phyloP scores from a whole-genome alignment of 1,140 invertebrate genomes.

The Drosophila lacteicornis region DNA sequence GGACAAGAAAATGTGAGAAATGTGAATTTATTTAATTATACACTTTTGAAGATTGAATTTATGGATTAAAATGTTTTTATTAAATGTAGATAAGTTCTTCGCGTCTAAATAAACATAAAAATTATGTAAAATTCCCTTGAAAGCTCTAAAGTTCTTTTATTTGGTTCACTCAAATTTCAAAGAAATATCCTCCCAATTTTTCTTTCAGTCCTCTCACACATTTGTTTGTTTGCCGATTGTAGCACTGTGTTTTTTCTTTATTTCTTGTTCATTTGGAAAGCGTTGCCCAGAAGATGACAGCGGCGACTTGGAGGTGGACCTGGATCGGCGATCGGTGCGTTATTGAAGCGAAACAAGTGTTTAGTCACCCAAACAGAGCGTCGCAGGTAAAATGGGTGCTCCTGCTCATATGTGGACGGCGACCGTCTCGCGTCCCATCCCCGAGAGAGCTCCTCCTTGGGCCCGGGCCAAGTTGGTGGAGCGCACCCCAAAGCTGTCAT shows the following conservation, averaged over 20 bases:
- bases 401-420: slow-evolving; percentile 14
- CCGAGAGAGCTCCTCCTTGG: slow-evolving; percentile 6
- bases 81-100: not conserved
- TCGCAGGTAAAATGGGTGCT: slow-evolving; percentile 79
- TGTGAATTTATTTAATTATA: not conserved
- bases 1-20: not conserved
- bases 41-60: not conserved
- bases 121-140: not conserved
- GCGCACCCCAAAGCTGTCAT: slow-evolving; percentile 77
- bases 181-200: not conserved
- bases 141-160: not conserved
- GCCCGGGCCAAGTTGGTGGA: slow-evolving; percentile 35
- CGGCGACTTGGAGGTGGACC: slow-evolving; percentile 50
- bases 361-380: slow-evolving; percentile 82
- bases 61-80: not conserved
- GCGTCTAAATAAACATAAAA: not conserved
- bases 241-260: slow-evolving; percentile 18
- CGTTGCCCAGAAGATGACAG: slow-evolving; percentile 68
- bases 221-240: slow-evolving; percentile 31
- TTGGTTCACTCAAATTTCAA: not conserved
- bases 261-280: slow-evolving; percentile 44
- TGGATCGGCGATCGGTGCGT: slow-evolving; percentile 69
- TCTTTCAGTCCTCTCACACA: slow-evolving; percentile 13
- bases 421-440: not conserved
- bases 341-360: slow-evolving; percentile 85